Conservation (phyloP, 1,140 invertebrate genomes). For the Contarinia nasturtii region DNA sequence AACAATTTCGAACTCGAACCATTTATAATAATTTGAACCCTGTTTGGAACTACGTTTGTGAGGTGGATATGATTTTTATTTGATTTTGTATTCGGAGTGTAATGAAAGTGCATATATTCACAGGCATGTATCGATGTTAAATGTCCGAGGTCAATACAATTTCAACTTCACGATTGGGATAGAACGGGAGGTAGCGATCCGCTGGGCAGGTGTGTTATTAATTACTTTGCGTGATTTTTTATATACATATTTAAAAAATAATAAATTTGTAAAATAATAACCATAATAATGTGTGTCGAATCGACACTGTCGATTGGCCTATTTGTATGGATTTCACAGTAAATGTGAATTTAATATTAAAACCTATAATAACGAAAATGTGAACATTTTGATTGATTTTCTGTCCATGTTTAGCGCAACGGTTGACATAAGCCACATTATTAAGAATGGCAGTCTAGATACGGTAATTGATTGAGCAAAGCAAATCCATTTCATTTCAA, state of each 20-base stretch:
- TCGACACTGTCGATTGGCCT: too few relatives aligned
- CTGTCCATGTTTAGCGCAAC: slow-evolving; percentile 32
- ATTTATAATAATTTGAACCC: slow-evolving; percentile 85
- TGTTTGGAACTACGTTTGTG: slow-evolving; percentile 85
- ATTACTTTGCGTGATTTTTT: not conserved
- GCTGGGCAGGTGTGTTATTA: slow-evolving; percentile 50
- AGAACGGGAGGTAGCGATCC: slow-evolving; percentile 53
- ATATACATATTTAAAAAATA: too few relatives aligned
- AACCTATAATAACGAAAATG: too few relatives aligned
- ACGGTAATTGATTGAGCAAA: slow-evolving; percentile 40
- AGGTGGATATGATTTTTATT: slow-evolving; percentile 48
- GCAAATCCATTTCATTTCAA: too few relatives aligned
- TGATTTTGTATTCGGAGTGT: too few relatives aligned
- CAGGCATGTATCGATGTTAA: slow-evolving; percentile 24
- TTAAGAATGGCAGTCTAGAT: slow-evolving; percentile 43
- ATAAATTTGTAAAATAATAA: too few relatives aligned
- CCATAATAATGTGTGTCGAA: too few relatives aligned
- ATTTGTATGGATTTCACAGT: too few relatives aligned
- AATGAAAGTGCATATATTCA: slow-evolving; percentile 3
- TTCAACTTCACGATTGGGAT: slow-evolving; percentile 60
- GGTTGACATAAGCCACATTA: slow-evolving; percentile 43
- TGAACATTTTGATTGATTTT: too few relatives aligned
- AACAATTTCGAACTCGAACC: slow-evolving; percentile 70
- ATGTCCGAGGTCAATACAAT: slow-evolving; percentile 23
- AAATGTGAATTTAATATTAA: too few relatives aligned